Evolutionary conservation across 2,888 invertebrate genomes (phyloP), one percentile per base, ranked within the genome.

Genomic region (Smittia aterrima): DNA sequence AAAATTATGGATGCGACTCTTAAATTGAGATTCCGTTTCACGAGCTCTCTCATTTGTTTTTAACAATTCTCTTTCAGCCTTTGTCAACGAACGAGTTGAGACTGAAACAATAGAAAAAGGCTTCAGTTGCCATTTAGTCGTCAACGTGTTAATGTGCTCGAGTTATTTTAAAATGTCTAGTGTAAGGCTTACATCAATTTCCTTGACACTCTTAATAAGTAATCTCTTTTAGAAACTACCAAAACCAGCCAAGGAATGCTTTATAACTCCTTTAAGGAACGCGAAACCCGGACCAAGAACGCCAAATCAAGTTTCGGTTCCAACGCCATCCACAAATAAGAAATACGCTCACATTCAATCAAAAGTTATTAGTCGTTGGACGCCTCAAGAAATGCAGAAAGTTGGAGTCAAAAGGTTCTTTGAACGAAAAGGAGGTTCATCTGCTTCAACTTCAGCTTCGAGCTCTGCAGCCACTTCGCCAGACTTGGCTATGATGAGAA

Each of bases 301-400:
- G 3, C 47, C n/a, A 11, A 16, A 47, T 32, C 3, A 9, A 3
- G 32, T 32, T 9, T 3, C 4, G 9, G 13, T 47, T 18, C 58
- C 22, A 13, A 58, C 58, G 4, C 58, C 18, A 58, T 47, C 47
- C 4, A 20, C 25, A 13, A 25, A 4, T 20, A 64, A 66, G 2
- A 66, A 66, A 40, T 66, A 66, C 25, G 38, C 66, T 16, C 66
- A 66, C 22, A 18, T 66, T 20, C 18, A 18, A 4, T 38, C 66
- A 18, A 66, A 70, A 47, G 68, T 70, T 1, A 70, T n/a, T 6
- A 22, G 58, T 4, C 27, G n/a, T 18, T 72, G 72, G 72, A 25
- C 62, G 11, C 40, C 62, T 16, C 22, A 24, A 24, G 72, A 72
- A 20, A 72, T 54, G 62, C 22, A 38, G 18, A n/a, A 54, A 0